Percentiles rank a stretch among this genome's conserved stretches.
Evolutionary conservation across 2,113 vertebrate species (phyloP).

Genomic region (Anolis sagrei): DNA sequence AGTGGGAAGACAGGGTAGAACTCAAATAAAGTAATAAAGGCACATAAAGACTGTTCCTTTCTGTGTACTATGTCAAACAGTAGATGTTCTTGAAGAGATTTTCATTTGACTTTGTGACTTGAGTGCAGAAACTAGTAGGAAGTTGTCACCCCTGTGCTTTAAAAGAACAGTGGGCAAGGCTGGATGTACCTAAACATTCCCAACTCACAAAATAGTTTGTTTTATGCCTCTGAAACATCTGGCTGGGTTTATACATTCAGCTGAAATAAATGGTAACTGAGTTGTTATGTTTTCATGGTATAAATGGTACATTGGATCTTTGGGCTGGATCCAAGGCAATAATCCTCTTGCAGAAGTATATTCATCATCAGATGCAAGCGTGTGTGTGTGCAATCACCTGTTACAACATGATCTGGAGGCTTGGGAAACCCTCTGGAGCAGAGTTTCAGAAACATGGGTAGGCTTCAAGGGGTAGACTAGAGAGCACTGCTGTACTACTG

Average conservation of each 20-base stretch:
- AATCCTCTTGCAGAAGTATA: neutral
- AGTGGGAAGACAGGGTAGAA: neutral
- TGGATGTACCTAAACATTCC: neutral
- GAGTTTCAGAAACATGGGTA: neutral
- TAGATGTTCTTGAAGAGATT: neutral
- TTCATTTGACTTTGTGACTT: neutral
- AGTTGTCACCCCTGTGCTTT: conserved; percentile 4
- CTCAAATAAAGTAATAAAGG: neutral
- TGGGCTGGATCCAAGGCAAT: neutral
- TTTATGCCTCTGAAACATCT: neutral
- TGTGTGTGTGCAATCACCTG: neutral
- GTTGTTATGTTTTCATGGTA: neutral
- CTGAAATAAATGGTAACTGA: neutral
- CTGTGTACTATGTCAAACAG: neutral
- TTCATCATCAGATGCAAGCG: neutral
- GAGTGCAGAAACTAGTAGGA: neutral
- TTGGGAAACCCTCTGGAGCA: neutral
- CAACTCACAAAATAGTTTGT: neutral
- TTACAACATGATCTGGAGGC: neutral
- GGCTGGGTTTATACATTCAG: too few species aligned
- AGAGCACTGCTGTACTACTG: neutral
- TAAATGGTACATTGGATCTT: neutral
- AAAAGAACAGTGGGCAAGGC: conserved; percentile 31
- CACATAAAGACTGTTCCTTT: neutral
- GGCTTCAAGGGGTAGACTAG: neutral